Conservation (phyloP, 2,888 invertebrate genomes). For the Serrognathus titanus region DNA sequence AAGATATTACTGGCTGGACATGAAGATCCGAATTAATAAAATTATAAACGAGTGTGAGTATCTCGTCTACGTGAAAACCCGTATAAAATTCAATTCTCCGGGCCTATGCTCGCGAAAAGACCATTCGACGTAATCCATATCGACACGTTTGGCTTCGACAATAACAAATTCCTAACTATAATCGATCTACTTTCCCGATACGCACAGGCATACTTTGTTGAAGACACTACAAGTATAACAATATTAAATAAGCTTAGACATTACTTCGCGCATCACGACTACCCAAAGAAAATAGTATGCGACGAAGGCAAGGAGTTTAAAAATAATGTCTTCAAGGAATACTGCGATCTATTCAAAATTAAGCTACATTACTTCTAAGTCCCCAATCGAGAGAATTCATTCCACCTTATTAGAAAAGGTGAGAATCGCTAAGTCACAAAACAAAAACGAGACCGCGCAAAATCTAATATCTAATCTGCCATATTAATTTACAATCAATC, state of each 20-base stretch:
- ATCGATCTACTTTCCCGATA: constrained; percentile 14
- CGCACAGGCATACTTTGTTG: constrained; percentile 9
- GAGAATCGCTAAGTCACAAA: too few relatives aligned
- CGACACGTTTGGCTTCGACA: constrained; percentile 11
- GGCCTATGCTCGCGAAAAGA: background rate
- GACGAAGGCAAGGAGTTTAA: constrained; percentile 24
- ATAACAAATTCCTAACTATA: constrained; percentile 12
- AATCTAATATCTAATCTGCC: too few relatives aligned
- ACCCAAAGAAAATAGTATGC: constrained; percentile 18
- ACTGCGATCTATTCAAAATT: constrained; percentile 17
- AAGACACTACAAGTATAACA: constrained; percentile 2
- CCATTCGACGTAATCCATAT: constrained; percentile 14
- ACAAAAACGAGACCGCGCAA: too few relatives aligned
- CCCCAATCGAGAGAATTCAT: constrained; percentile 19
- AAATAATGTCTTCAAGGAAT: constrained; percentile 17
- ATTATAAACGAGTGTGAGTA: constrained; percentile 18
- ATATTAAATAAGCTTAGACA: background rate
- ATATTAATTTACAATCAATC: too few relatives aligned
- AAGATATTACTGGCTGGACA: constrained; percentile 20
- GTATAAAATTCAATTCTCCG: background rate
- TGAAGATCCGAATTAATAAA: constrained; percentile 22
- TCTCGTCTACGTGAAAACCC: constrained; percentile 2
- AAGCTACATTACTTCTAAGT: constrained; percentile 20
- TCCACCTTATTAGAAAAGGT: constrained; percentile 3
- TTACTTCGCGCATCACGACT: constrained; percentile 17